Base-by-base conservation (phyloP, 2,797 vertebrate species). In the Coregonus ussuriensis region DNA sequence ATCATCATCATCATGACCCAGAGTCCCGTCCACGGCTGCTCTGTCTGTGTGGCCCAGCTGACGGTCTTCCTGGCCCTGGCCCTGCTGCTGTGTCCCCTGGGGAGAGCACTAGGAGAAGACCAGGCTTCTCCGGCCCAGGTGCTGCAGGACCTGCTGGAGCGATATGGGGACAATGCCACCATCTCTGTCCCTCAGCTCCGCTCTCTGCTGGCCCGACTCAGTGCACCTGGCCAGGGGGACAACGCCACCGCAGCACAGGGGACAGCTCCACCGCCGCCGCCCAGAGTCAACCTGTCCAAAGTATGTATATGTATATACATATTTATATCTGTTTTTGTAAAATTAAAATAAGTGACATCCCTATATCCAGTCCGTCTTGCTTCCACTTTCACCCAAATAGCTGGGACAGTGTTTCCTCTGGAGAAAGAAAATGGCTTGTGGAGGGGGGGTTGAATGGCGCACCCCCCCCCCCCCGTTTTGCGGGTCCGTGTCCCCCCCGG, bases 101-200 rank as follows among this genome's bases (percentile, higher is more conserved):
- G 78, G 29, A 78, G 1, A n/a, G 89, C 86, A 52, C 51, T 65
- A 0, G 83, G 77, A 69, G 86, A 87, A 76, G 88, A 73, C 29
- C 77, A 77, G 0, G 80, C 33, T 2, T 89, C 94, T 0, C 93
- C 96, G 0, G 85, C 92, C 16, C 93, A 94, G 74, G 97, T 98
- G 87, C 93, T 99, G 16, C 94, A 95, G 81, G 95, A 97, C 29
- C 93, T 99, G 72, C 92, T 99, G 76, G 83, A 81, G 62, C 96
- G 91, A 25, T 96, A 96, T 0, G 95, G 97, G 0, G 94, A 97
- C 78, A 95, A 95, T 13, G 88, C 91, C 62, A 95, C 88, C 74
- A 91, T 99, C 86, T 95, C 94, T 0, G 92, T 99, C 51, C 93
- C 89, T 29, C 96, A 99, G 92, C 94, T 99, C 14, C 95, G 96